Conservation (phyloP, 2,797 vertebrate genomes). For the Falco naumanni region DNA sequence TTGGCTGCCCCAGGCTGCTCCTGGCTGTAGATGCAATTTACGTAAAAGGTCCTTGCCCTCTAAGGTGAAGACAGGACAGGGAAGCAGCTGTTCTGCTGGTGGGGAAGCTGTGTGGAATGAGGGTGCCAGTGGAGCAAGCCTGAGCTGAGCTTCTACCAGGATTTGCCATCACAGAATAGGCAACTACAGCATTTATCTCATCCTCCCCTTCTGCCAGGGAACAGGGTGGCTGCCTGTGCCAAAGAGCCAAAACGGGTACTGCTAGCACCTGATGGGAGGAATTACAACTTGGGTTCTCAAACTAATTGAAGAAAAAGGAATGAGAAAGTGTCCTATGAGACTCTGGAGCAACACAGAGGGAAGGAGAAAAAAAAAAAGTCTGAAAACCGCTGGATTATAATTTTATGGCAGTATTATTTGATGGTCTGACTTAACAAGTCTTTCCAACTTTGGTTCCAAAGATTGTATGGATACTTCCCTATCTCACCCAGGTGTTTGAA, state of each 20-base stretch:
- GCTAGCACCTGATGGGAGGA: background rate
- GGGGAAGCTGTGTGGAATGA: background rate
- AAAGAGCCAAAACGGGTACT: background rate
- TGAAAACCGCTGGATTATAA: slow-evolving; percentile 65
- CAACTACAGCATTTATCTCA: background rate
- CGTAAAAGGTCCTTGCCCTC: background rate
- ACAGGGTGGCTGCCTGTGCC: background rate
- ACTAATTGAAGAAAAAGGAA: slow-evolving; percentile 1
- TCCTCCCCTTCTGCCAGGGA: background rate
- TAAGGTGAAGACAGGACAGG: background rate
- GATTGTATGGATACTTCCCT: slow-evolving; percentile 66
- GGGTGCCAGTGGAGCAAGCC: background rate
- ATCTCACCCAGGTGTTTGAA: slow-evolving; percentile 68
- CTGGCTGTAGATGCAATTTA: background rate
- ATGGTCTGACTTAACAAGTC: slow-evolving; percentile 66
- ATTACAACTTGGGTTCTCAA: background rate
- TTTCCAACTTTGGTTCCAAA: slow-evolving; percentile 70
- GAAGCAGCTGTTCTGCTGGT: background rate
- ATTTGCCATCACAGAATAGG: background rate
- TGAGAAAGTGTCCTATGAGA: background rate
- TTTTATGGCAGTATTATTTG: slow-evolving; percentile 59
- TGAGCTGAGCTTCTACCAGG: background rate
- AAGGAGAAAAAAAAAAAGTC: background rate
- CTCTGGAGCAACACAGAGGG: background rate
- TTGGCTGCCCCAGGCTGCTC: background rate